Evolutionary conservation across 37 sponge, comb jelly and placozoan species (phyloP).

Genomic region (Ianthella basta): DNA sequence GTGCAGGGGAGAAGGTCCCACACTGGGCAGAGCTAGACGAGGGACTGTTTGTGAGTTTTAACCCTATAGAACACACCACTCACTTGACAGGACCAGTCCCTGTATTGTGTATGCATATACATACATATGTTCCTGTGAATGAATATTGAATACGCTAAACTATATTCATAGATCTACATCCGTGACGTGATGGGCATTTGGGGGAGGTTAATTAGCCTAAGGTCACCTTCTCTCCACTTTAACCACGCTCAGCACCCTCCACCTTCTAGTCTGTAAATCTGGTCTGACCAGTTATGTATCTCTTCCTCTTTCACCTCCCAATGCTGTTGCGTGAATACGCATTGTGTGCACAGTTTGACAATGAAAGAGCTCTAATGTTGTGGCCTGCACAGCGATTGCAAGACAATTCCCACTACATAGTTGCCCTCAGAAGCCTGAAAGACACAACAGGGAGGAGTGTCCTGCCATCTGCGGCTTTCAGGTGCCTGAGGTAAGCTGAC

Average conservation of each 20-base stretch:
- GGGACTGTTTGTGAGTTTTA: conserved; percentile 40
- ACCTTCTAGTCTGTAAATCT: no score
- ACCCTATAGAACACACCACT: no score
- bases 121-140: not conserved
- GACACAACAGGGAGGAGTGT: conserved; percentile 24
- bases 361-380: conserved; percentile 58
- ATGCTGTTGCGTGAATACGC: no score
- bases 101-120: no score
- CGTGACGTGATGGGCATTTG: not conserved
- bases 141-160: not conserved
- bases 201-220: no score
- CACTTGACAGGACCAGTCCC: no score
- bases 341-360: not conserved
- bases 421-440: conserved; percentile 57
- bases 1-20: conserved; percentile 51
- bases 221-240: no score
- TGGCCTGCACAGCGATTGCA: conserved; percentile 65
- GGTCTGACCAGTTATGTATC: not conserved
- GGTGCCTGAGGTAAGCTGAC: conserved; percentile 54
- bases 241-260: no score
- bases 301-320: no score
- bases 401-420: conserved; percentile 57
- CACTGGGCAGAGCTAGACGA: conserved; percentile 84
- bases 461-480: conserved; percentile 55
- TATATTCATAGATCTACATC: not conserved